Base-by-base conservation (phyloP, 2,888 invertebrate genomes). In the Polydrusus pterygomalis region DNA sequence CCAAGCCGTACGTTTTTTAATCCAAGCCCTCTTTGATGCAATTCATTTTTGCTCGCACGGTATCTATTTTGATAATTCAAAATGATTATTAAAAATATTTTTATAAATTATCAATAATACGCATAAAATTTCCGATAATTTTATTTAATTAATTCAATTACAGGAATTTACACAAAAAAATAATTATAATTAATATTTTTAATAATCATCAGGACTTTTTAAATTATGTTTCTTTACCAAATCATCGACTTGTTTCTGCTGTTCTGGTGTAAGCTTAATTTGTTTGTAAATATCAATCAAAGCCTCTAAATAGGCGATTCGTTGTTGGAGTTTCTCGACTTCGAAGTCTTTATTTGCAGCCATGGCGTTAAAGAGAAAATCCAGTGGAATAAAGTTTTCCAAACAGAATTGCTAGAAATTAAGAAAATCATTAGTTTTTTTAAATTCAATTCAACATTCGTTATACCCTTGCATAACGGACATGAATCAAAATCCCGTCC, bases 321-420 rank as follows among this genome's bases (percentile, higher is more conserved):
- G 88, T 38, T 87, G 85, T 80, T 87, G 88, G 40, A 91, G 86
- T 17, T 89, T 87, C 11, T 86, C 83, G 62, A 91, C 89, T 82
- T 90, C 90, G 0, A 88, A 85, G 82, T 90, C 90, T 82, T 90
- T 91, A 1, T 89, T 84, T 3, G 85, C 83, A 56, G 86, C 77
- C 13, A 87, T 78, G 2, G 85, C 86, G 63, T 85, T 84, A 11
- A 87, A 83, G 10, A 87, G 78, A 10, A 84, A 84, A 73, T 87
- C 87, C 18, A 87, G 79, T 1, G 87, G 87, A 25, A 88, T 83
- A 72, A 84, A 83, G 80, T 85, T 85, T 38, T 85, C 87, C 65
- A 85, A 70, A 70, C 81, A 82, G 18, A 81, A 72, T 34, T 82
- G 81, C 86, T 86, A 77, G 56, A 83, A 74, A 64, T n/a, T 15